Conservation (phyloP, 2,113 vertebrate genomes). For the Myiagra hebetior region DNA sequence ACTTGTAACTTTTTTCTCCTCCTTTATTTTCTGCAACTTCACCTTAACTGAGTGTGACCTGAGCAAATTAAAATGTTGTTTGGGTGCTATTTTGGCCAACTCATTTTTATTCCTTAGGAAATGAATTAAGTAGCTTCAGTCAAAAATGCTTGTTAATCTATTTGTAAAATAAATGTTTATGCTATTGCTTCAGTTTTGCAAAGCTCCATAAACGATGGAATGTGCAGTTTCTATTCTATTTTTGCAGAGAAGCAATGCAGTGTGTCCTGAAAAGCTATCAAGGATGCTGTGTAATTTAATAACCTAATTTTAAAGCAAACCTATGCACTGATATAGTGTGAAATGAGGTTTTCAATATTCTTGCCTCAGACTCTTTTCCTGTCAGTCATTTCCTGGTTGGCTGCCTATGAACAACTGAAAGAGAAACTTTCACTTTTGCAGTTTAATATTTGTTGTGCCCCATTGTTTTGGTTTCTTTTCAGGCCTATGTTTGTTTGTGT, state of each 20-base stretch:
- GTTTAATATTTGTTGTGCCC: neutral
- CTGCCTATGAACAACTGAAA: neutral
- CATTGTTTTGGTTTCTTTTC: neutral
- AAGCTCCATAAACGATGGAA: neutral
- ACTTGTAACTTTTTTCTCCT: neutral
- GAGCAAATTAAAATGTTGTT: neutral
- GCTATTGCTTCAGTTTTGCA: neutral
- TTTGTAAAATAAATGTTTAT: neutral
- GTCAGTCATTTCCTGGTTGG: neutral
- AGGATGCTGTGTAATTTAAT: neutral
- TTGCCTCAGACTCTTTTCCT: neutral
- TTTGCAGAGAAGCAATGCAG: neutral
- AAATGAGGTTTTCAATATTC: neutral
- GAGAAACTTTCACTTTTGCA: neutral
- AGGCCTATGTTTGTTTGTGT: neutral
- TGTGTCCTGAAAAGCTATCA: neutral
- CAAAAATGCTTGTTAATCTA: neutral
- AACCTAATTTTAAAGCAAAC: neutral
- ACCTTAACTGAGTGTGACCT: too few relatives aligned
- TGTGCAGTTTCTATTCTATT: rapidly evolving
- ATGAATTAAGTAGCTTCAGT: neutral
- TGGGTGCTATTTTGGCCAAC: neutral
- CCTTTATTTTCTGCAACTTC: neutral
- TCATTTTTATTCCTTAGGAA: neutral
- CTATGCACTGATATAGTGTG: neutral